Conservation (phyloP, 2,888 invertebrate genomes). For the Brachyptera risi region DNA sequence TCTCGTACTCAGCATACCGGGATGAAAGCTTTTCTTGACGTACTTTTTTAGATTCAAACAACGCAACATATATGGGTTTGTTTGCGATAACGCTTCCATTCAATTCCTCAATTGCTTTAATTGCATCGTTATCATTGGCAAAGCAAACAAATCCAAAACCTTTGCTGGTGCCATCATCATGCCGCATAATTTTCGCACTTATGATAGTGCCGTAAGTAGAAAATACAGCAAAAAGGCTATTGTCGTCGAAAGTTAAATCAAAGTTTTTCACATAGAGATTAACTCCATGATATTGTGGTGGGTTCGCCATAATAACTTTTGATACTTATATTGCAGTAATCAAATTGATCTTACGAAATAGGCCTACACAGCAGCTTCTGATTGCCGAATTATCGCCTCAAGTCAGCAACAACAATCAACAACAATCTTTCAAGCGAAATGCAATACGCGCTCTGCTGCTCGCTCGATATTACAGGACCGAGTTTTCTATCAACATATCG, state of each 20-base stretch:
- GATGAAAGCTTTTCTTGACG: not conserved
- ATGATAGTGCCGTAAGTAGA: not conserved
- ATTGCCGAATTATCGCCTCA: no score
- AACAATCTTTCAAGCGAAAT: no score
- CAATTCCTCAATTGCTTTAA: not conserved
- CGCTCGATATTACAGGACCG: no score
- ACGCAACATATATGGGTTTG: not conserved
- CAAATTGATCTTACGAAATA: no score
- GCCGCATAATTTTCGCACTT: not conserved
- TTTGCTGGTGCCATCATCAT: not conserved
- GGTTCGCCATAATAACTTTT: not conserved
- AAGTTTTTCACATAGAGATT: not conserved
- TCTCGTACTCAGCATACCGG: no score
- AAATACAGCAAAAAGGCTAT: not conserved
- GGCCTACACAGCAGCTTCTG: no score
- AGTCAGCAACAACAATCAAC: no score
- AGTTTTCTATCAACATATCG: no score
- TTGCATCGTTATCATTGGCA: not conserved
- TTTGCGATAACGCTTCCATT: not conserved
- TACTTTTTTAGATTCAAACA: not conserved
- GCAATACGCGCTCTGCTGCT: no score
- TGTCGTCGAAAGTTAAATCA: not conserved
- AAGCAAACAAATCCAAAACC: not conserved
- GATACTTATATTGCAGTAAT: no score
- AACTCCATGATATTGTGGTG: not conserved